Evolutionary conservation across 2,113 vertebrate genomes (phyloP), one percentile per base, ranked within the genome.

Genomic region (Tricholaema leucomelas): DNA sequence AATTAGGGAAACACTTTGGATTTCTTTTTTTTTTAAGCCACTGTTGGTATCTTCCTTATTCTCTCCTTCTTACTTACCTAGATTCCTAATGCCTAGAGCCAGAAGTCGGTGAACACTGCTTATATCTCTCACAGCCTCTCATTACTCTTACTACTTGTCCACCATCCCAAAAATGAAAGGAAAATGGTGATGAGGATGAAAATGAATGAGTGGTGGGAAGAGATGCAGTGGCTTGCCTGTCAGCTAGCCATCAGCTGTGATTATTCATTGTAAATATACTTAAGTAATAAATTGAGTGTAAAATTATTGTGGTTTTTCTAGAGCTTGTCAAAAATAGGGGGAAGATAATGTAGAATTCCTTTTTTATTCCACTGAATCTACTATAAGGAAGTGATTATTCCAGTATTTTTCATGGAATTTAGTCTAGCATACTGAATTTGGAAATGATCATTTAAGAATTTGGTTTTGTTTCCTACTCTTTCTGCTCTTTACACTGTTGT

Each of bases 291-390:
- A 91, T 36, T 8, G 63, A 93, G 44, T 87, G 59, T 85, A 85
- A 89, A 95, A 81, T 86, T 48, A 81, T 42, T 87, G 35, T 64
- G 63, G 24, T 44, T 78, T 87, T 94, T 86, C 70, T 92, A 64
- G 58, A 84, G 85, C 65, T 76, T 91, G 71, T 89, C 44, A 91
- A 65, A 95, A 94, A 55, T 44, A 2, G 7, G 30, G 27, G 15
- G 5, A 65, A 92, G 30, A 75, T 35, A 74, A 52, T 28, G 30
- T 60, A 84, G 60, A 52, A 65, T 61, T 90, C 38, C 14, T 88
- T 86, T 88, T 75, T 72, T 50, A 61, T 79, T 50, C 31, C 58
- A 4, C 19, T 61, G 70, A 72, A 63, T 50, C 23, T 81, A 35
- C 66, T 72, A 1, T 64, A n/a, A 61, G 48, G 61, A 93, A 66